Base-by-base conservation (phyloP, 2,797 vertebrate species). In the Phalloptychus januarius region DNA sequence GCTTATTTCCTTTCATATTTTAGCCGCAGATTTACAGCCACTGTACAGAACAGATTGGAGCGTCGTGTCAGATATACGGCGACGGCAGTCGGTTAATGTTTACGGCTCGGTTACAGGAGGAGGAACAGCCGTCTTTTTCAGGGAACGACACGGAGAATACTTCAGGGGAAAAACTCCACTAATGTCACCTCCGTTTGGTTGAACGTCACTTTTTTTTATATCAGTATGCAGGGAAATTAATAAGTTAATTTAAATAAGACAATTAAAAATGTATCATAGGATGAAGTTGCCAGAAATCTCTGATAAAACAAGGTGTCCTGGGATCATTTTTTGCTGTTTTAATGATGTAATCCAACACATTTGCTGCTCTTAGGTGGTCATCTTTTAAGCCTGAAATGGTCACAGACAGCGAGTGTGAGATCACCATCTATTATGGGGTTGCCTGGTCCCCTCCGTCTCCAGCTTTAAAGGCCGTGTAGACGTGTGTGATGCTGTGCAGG, bases 401-500 rank as follows among this genome's bases (percentile, higher is more conserved):
- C 70, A 11, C 31, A 79, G 91, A 91, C 92, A 86, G 90, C 81
- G 84, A 36, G 70, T 75, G 78, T 94, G 94, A 94, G 83, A 88
- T 95, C 93, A 94, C 84, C 89, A 71, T 91, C 91, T 90, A 89
- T 92, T 91, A 92, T 79, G 86, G 91, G 81, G 86, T 65, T 31
- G 87, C 81, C 80, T 86, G 85, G 91, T 83, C 88, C 83, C 81
- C 87, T 78, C 81, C 38, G 76, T 85, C 88, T 88, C 83, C 89
- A 78, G 77, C 86, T 82, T 76, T 72, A 80, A 88, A 83, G 89
- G 85, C 87, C 18, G 72, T 73, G 84, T 44, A 90, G 91, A 91
- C 83, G 80, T 79, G 82, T 63, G 89, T 94, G 94, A 94, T 83
- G 90, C 86, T 93, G 85, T 85, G 90, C 92, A 94, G 94, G 88